Base-by-base conservation (phyloP, 2,797 vertebrate genomes). In the Mallotus villosus region DNA sequence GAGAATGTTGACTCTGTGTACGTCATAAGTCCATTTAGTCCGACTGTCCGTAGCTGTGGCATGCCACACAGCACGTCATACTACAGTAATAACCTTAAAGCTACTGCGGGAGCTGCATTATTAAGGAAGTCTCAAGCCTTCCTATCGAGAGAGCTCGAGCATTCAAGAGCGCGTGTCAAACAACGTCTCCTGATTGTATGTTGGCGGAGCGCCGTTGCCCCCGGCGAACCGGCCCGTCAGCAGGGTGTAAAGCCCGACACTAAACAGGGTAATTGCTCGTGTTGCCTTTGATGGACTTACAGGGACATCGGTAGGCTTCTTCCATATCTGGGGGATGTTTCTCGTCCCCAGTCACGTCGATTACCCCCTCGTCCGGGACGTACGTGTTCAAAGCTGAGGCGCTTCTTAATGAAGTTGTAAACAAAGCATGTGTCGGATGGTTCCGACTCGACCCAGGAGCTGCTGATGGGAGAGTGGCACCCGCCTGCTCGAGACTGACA, bases 391-490 rank as follows among this genome's bases (percentile, higher is more conserved):
- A 69, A 60, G 62, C 67, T 16, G 2, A 22, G 21, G 46, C 49
- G 49, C 27, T 51, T 59, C 24, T 25, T 65, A 81, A 68, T 68
- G 1, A 70, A 74, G 11, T 64, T 60, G 49, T 67, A 53, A 68
- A 51, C 29, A 61, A 75, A 64, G 73, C 37, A 29, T 34, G 5
- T 57, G 60, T 57, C 61, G 41, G 27, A 58, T 27, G 5, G 27
- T 61, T 17, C 19, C 61, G 58, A 66, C 12, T 2, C 17, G 22
- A 49, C 21, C 22, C 11, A 12, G 59, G 24, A 14, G 4, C 24
- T 29, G 60, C 12, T 17, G 16, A 3, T 0, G 49, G 49, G 49
- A 17, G 2, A 29, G 61, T 4, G 16, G 4, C 16, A 8, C 25
- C 29, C 24, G 16, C 59, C n/a, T 27, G 25, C 5, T 27, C 5